Evolutionary conservation across 2,113 vertebrate genomes (phyloP).

Genomic region (Leptosomus discolor): DNA sequence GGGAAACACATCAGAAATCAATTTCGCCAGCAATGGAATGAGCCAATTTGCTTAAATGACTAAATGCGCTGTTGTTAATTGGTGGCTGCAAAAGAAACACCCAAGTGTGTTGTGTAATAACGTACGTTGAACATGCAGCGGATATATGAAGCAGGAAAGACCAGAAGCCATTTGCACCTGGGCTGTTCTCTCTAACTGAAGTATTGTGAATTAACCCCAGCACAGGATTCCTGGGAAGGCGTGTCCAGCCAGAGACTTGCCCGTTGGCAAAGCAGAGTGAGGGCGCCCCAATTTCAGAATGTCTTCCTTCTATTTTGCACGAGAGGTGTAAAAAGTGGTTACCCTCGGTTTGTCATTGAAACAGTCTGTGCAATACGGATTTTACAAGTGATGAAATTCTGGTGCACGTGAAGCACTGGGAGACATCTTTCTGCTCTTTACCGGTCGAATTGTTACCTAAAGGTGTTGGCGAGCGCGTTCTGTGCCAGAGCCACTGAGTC

Average conservation of each 20-base stretch:
- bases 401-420: background rate
- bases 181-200: background rate
- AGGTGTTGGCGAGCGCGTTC: slow-evolving; percentile 68
- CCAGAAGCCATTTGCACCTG: background rate
- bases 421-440: background rate
- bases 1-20: background rate
- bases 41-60: background rate
- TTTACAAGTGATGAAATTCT: background rate
- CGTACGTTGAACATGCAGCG: background rate
- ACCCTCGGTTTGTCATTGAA: background rate
- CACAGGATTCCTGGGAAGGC: background rate
- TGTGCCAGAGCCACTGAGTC: slow-evolving; percentile 81
- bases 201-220: background rate
- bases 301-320: background rate
- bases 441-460: background rate
- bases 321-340: background rate
- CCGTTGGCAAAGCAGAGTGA: background rate
- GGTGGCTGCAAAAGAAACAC: background rate
- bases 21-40: background rate
- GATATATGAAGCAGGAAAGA: background rate
- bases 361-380: background rate
- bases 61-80: background rate
- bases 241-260: background rate
- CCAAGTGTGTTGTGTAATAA: background rate
- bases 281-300: background rate